Base-by-base conservation (phyloP, 1,140 invertebrate genomes). In the Nephila pilipes region DNA sequence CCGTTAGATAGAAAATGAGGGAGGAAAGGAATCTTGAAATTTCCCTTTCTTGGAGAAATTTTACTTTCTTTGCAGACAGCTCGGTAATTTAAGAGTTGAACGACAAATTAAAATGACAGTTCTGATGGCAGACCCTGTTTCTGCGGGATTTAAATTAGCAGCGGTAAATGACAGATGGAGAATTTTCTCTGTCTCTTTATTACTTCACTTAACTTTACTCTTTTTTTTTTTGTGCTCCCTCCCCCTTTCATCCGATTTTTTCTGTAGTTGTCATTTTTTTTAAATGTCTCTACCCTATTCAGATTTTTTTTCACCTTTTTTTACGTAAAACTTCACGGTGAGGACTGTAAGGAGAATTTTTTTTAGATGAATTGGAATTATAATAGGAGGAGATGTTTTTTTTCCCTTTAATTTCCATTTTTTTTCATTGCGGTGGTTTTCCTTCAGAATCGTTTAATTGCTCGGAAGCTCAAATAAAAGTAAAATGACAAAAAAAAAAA, bases 21-120 rank as follows among this genome's bases (percentile, higher is more conserved):
- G 12, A 20, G 36, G n/a, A 36, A 16, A 14, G 55, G n/a, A 20
- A n/a, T 87, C 32, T 65, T 87, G 60, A 87, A 87, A 36, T 87
- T 69, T 65, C 58, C 85, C 55, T 69, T 87, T 89, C 46, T 69
- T 89, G 25, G 10, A 69, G 38, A 46, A 83, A 80, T 83, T 83
- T 83, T 91, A 91, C 89, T 91, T 81, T 83, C 55, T 25, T 38
- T 32, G 54, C 14, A n/a, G 89, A 83, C 89, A 91, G 89, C 75
- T 83, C 89, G 57, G 89, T 91, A 91, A 91, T 91, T 91, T 91
- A 91, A 91, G 89, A 91, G 89, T 83, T 91, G 89, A 91, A 91
- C 89, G 89, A 91, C 89, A 91, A 91, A 91, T 91, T 91, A 91
- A 91, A 91, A 91, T 91, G 89, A 91, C 89, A 91, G 89, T 38